These are phyloP conservation scores for Macaca nemestrina DNA, from an alignment of 2,113 vertebrate species.

Conservation along the genomic window DNA sequence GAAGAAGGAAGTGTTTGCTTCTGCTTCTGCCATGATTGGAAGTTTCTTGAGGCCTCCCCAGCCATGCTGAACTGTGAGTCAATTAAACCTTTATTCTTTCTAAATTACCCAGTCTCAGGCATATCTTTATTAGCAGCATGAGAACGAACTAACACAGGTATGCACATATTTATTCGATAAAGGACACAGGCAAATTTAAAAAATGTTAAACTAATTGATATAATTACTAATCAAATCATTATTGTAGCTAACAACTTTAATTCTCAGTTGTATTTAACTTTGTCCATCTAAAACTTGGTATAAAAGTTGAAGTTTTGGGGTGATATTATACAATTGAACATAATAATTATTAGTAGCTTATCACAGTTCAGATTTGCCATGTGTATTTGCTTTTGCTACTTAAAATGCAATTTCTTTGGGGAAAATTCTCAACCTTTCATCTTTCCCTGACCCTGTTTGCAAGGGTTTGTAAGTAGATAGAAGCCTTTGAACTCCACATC, in stretches of 20 bases:
- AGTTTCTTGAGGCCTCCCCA: too few species aligned
- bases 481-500: background rate
- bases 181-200: background rate
- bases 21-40: too few species aligned
- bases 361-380: background rate
- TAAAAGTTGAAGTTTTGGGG: background rate
- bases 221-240: background rate
- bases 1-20: too few species aligned
- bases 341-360: background rate
- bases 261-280: background rate
- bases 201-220: background rate
- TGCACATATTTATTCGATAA: too few species aligned
- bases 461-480: background rate
- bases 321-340: background rate
- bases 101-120: too few species aligned
- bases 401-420: background rate
- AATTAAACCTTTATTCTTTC: too few species aligned
- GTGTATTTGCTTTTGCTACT: conserved; percentile 1
- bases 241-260: background rate
- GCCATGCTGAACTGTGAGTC: too few species aligned
- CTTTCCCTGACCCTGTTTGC: background rate
- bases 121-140: too few species aligned
- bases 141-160: too few species aligned
- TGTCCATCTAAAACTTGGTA: background rate
- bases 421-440: background rate